A percentile compares a stretch with the other conserved stretches of the same genome.
Conservation (phyloP, 2,797 vertebrate genomes). For the Australoheros facetus region DNA sequence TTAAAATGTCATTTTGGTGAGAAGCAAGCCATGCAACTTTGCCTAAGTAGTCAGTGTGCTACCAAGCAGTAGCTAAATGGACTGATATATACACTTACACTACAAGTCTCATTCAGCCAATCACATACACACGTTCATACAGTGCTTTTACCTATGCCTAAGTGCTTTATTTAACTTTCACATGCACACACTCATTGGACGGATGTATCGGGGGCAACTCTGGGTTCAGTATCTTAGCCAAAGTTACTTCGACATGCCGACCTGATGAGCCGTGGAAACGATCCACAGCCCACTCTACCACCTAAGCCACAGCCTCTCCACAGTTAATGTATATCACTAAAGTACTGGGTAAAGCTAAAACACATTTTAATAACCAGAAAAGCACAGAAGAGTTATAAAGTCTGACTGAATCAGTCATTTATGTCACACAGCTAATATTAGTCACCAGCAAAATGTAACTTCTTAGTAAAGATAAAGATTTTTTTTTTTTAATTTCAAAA, state of each 20-base stretch:
- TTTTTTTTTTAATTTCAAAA: not conserved
- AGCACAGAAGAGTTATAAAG: not conserved
- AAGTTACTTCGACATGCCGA: rapidly evolving
- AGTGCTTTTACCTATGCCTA: not conserved
- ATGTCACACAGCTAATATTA: no score
- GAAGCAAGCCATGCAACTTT: not conserved
- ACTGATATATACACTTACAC: not conserved
- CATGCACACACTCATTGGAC: not conserved
- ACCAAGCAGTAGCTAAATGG: not conserved
- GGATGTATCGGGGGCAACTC: not conserved
- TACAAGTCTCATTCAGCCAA: not conserved
- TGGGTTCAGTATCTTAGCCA: not conserved
- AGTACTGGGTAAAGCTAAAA: not conserved
- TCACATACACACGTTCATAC: not conserved
- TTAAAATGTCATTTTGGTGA: not conserved
- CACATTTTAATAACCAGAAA: not conserved
- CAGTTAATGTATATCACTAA: not conserved
- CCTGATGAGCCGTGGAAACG: not conserved
- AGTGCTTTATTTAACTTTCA: not conserved
- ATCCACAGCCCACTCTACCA: not conserved
- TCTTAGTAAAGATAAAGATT: not conserved
- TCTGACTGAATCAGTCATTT: not conserved
- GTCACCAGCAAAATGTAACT: not conserved
- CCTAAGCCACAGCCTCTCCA: not conserved
- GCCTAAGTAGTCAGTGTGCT: not conserved